Evolutionary conservation across 2,888 invertebrate species (phyloP), one percentile per base, ranked within the genome.

Genomic region (Romanomermis culicivorax): DNA sequence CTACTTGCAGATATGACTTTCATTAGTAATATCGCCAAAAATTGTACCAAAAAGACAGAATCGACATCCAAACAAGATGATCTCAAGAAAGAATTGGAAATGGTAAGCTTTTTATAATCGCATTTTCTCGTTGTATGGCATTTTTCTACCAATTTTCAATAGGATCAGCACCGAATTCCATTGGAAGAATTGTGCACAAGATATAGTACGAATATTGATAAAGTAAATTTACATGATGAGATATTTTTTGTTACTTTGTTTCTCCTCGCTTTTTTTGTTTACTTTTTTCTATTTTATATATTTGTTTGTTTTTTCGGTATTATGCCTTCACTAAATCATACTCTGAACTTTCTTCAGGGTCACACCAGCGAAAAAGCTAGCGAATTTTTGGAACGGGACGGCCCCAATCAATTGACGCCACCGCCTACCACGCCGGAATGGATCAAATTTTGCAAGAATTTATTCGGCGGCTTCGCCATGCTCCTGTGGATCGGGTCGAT

Each of bases 371-470:
- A 36, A 45, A 86, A 87, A 79, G 91, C 89, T 72, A 85, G 85
- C 77, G 87, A 88, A 75, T 83, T 86, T 72, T 77, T 87, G 69
- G 86, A 86, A 76, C 79, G 88, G 72, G 89, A 89, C 77, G 88
- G 88, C 72, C 88, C 87, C 69, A 91, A 91, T 73, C 84, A 88
- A 67, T 80, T 91, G 69, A 89, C 89, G 69, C 89, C 91, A 69
- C 89, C 89, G 65, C 87, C 85, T 78, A 87, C 85, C 73, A 91
- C 89, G 59, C 91, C 93, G 67, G 91, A 93, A 79, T 93, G 91
- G 91, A 84, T 93, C 65, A 93, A 93, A 75, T 93, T 93, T 78
- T 88, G 89, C 78, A 89, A 91, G 79, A 89, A 93, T 77, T 78
- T 93, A 67, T 93, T 93, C 74, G 91, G 25, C n/a, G 93, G 93